phyloP scores from a whole-genome alignment of 2,888 invertebrate species.

The Drymonia ruficornis region DNA sequence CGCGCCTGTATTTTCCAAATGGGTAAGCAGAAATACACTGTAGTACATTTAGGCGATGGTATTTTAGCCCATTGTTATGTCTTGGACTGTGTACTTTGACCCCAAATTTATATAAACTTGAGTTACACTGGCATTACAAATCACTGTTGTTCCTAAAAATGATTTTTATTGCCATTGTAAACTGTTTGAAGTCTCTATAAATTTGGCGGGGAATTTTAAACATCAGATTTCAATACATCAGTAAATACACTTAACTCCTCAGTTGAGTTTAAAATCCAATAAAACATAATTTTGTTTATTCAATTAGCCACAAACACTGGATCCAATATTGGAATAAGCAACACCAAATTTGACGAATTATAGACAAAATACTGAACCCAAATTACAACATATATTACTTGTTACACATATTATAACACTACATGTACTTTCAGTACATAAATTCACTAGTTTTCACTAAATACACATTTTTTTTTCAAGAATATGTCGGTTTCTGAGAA shows the following conservation, averaged over 20 bases:
- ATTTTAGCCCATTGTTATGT: background rate
- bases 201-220: background rate
- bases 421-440: slow-evolving; percentile 6
- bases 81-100: no score
- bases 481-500: no score
- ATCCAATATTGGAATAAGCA: background rate
- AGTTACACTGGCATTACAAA: no score
- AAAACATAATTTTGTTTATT: no score
- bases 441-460: background rate
- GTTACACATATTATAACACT: background rate
- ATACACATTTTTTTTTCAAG: background rate
- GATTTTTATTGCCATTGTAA: no score
- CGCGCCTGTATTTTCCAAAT: no score
- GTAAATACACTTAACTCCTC: background rate
- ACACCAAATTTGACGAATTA: background rate
- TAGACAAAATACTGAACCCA: background rate
- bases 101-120: no score
- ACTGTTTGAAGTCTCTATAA: no score
- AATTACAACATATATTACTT: background rate
- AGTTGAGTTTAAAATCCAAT: no score
- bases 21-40: no score
- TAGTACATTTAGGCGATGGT: no score
- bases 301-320: background rate
- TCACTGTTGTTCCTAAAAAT: no score
- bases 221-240: slow-evolving; percentile 3